Evolutionary conservation across 2,888 invertebrate genomes (phyloP).

Genomic region (Cynaeus angustus): DNA sequence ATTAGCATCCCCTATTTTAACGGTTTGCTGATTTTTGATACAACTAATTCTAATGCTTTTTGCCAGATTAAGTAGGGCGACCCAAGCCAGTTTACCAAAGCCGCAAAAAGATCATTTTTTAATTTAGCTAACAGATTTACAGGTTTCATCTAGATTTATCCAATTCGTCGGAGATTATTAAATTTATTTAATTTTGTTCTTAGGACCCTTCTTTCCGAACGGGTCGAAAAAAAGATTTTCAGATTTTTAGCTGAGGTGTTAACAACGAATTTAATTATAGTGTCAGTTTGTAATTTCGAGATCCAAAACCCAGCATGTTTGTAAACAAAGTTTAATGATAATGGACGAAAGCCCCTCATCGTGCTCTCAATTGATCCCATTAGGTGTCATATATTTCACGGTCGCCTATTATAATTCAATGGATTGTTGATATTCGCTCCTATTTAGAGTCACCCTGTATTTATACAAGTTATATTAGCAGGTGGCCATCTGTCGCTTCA

Average conservation of each 20-base stretch:
- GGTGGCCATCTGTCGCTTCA: constrained; percentile 62
- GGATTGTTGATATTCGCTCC: constrained; percentile 64
- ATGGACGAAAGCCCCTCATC: constrained; percentile 45
- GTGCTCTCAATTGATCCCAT: constrained; percentile 56
- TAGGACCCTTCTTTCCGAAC: no score
- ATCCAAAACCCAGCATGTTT: constrained; percentile 32
- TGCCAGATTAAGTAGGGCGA: constrained; percentile 48
- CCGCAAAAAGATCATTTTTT: constrained; percentile 25
- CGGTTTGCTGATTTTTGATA: constrained; percentile 48
- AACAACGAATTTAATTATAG: constrained; percentile 22
- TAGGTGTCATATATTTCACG: constrained; percentile 59
- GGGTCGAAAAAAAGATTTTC: constrained; percentile 15
- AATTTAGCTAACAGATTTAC: neutral
- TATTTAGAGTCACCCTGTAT: constrained; percentile 62
- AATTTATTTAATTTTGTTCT: no score
- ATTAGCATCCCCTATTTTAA: constrained; percentile 57
- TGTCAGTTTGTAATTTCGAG: constrained; percentile 30
- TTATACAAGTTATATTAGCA: constrained; percentile 64
- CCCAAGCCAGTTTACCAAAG: constrained; percentile 22
- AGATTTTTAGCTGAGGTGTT: constrained; percentile 3
- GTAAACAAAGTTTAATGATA: constrained; percentile 52
- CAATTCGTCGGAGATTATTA: no score
- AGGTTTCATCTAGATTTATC: no score
- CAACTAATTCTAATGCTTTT: constrained; percentile 52
- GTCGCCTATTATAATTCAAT: constrained; percentile 63